phyloP scores from a whole-genome alignment of 23 tunicate species.

The Ascidia mentula region DNA sequence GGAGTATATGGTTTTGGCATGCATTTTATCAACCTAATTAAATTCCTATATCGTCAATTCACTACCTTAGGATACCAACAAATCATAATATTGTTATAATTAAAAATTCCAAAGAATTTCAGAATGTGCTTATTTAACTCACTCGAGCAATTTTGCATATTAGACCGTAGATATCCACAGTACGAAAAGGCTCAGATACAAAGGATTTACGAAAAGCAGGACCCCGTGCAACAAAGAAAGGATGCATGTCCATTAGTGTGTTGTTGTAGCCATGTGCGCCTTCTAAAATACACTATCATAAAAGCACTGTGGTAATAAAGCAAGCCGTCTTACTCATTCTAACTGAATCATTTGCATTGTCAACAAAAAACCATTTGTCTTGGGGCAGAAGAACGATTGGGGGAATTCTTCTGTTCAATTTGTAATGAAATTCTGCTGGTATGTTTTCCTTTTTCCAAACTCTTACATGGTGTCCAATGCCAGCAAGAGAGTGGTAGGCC shows the following conservation, averaged over 20 bases:
- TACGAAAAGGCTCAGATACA: constrained; percentile 86
- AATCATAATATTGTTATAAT: no score
- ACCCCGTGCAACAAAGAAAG: constrained; percentile 86
- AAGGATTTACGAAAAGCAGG: constrained; percentile 62
- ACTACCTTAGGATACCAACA: no score
- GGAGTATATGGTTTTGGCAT: no score
- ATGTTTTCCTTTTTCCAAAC: constrained; percentile 75
- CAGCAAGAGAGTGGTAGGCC: constrained; percentile 32
- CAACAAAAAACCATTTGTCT: constrained; percentile 63
- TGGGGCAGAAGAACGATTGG: constrained; percentile 52
- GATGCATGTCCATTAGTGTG: constrained; percentile 89
- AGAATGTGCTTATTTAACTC: no score
- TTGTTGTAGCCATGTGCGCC: constrained; percentile 92
- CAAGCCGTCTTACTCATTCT: constrained; percentile 39
- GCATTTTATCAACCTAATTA: no score
- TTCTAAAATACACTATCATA: constrained; percentile 26
- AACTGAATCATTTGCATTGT: constrained; percentile 32
- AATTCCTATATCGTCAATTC: no score
- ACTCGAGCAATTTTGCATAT: constrained; percentile 78
- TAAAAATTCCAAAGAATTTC: no score
- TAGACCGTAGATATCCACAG: constrained; percentile 60
- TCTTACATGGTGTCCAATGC: constrained; percentile 38
- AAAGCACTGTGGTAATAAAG: no score
- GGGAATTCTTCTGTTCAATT: constrained; percentile 55
- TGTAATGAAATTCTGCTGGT: constrained; percentile 66